Evolutionary conservation across 1,140 invertebrate genomes (phyloP).

Genomic region (Diorhabda carinulata): DNA sequence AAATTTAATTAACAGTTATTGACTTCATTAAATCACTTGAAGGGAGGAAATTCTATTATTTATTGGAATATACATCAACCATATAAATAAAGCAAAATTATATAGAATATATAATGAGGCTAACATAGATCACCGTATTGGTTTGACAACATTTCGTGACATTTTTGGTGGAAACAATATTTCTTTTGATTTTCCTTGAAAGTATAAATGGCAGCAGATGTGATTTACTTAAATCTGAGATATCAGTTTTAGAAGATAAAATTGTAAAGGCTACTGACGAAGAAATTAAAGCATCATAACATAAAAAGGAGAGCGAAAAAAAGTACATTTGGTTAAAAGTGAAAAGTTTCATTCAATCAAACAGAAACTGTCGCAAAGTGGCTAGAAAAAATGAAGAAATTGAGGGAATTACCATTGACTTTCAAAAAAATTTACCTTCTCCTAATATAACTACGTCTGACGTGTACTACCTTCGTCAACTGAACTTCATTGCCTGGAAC

Average conservation of each 20-base stretch:
- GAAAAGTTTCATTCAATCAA: neutral
- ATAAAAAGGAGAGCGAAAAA: neutral
- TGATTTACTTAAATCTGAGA: neutral
- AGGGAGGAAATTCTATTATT: neutral
- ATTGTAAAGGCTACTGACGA: neutral
- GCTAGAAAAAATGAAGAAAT: neutral
- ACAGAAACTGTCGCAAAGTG: neutral
- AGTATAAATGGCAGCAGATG: neutral
- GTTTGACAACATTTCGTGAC: too few relatives aligned
- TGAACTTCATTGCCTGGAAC: neutral
- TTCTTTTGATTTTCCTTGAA: slow-evolving; percentile 10
- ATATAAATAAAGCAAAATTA: neutral
- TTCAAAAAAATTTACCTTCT: too few relatives aligned
- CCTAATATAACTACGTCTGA: neutral
- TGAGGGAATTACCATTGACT: too few relatives aligned
- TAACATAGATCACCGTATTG: too few relatives aligned
- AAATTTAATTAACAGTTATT: neutral
- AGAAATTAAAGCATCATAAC: neutral
- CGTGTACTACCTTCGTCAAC: slow-evolving; percentile 3
- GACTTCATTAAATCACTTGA: too few relatives aligned
- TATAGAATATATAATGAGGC: too few relatives aligned
- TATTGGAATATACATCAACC: neutral
- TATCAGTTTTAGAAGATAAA: neutral
- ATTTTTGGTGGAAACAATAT: too few relatives aligned
- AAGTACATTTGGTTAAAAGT: neutral